Evolutionary conservation across 2,888 invertebrate genomes (phyloP).

Genomic region (Troilus luridus): DNA sequence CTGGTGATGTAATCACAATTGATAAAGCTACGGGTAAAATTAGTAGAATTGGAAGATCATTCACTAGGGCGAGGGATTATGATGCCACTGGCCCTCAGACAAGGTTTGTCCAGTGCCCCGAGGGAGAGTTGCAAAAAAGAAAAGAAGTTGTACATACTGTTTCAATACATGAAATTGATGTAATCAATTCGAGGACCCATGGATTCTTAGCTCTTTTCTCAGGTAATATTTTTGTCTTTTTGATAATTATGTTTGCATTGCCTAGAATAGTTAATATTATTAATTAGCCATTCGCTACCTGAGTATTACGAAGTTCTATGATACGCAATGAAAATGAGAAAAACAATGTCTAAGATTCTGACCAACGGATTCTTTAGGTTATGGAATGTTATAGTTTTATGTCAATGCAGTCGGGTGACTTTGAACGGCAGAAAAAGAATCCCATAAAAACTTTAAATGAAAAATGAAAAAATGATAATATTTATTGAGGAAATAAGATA

Average conservation of each 20-base stretch:
- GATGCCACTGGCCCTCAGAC: constrained; percentile 91
- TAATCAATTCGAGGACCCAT: constrained; percentile 97
- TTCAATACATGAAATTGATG: constrained; percentile 98
- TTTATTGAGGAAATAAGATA: no score
- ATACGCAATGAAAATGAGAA: no score
- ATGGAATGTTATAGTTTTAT: no score
- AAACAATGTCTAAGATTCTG: no score
- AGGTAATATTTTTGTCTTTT: constrained; percentile 71
- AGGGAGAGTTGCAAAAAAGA: constrained; percentile 97
- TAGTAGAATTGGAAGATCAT: constrained; percentile 91
- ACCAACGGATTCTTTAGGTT: no score
- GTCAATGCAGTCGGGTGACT: no score
- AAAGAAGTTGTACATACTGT: constrained; percentile 99
- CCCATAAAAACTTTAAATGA: no score
- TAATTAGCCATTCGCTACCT: no score
- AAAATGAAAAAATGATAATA: no score
- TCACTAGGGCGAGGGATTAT: constrained; percentile 96
- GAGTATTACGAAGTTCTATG: no score
- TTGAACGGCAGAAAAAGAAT: no score
- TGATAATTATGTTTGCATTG: background rate
- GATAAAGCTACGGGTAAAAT: constrained; percentile 98
- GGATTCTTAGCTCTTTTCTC: constrained; percentile 98
- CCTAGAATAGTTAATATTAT: background rate
- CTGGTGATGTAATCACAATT: constrained; percentile 97
- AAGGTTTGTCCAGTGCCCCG: constrained; percentile 95